Base-by-base conservation (phyloP, 1,140 invertebrate genomes). In the Nilaparvata lugens region DNA sequence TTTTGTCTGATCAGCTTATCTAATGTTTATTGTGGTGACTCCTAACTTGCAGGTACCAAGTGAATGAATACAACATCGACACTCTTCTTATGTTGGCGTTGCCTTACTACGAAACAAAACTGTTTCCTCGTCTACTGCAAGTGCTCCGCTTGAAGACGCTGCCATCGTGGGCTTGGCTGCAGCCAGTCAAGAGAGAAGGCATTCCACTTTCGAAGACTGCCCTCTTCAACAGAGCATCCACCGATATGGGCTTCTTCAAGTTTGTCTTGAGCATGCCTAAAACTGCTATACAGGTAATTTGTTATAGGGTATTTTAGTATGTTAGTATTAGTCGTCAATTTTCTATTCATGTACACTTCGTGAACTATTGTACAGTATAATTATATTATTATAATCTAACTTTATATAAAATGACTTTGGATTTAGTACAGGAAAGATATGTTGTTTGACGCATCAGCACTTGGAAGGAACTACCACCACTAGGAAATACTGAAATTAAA, bases 41-140 rank as follows among this genome's bases (percentile, higher is more conserved):
- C 2, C 23, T 60, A 43, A 53, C 48, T 63, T 67, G 65, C 68
- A 84, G 93, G 67, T 97, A 88, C 72, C 83, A 87, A 52, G 87
- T 97, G 62, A 89, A 97, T 68, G 77, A 88, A 53, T 97, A 87
- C 70, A 97, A 97, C 70, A 81, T 82, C 58, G 83, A 89, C 70
- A 82, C 86, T 1, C 81, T 95, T 35, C 75, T 98, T 62, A 77
- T 84, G 62, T 75, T 90, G 42, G 86, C 92, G 56, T 70, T 98
- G 43, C 94, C 95, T 0, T 97, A 95, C 71, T 91, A 96, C 74
- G 89, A 95, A 67, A 92, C 91, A 16, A 86, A 86, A 62, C 86
- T 89, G 54, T 98, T 98, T 77, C 81, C 89, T 0, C 79, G 89
- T 58, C 78, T 90, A 57, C 68, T 96, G 7, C 90, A 95, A 73